phyloP scores from a whole-genome alignment of 2,113 vertebrate species.

The Ctenodactylus gundi region DNA sequence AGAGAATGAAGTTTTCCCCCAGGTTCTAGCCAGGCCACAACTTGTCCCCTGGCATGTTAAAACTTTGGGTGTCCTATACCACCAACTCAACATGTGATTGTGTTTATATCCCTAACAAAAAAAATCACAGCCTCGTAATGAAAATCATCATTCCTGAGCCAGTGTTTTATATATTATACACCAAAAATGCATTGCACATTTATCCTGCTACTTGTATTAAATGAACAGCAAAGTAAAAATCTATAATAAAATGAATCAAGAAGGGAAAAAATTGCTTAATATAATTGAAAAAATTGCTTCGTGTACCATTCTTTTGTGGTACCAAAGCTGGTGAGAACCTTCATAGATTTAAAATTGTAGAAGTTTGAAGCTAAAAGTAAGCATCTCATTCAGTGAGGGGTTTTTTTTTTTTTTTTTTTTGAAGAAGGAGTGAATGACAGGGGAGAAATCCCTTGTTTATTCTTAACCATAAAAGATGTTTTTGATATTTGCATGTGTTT shows the following conservation, averaged over 20 bases:
- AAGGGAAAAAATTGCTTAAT: constrained; percentile 61
- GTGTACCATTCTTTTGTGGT: constrained; percentile 72
- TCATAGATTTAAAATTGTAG: constrained; percentile 78
- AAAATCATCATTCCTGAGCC: constrained; percentile 74
- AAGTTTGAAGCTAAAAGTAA: constrained; percentile 81
- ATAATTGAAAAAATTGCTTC: constrained; percentile 75
- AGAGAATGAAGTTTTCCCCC: constrained; percentile 40
- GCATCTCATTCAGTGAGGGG: constrained; percentile 65
- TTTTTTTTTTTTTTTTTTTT: too few species aligned
- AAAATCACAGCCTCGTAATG: constrained; percentile 43
- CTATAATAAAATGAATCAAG: constrained; percentile 70
- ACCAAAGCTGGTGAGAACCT: constrained; percentile 73
- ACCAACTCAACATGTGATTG: constrained; percentile 39
- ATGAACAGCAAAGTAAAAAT: constrained; percentile 75
- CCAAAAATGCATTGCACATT: constrained; percentile 64
- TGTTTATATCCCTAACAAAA: constrained; percentile 61
- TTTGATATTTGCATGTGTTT: constrained; percentile 69
- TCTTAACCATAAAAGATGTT: constrained; percentile 72
- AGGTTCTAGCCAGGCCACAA: background rate
- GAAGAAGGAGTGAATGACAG: constrained; percentile 58
- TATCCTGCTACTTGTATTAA: constrained; percentile 59
- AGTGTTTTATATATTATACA: constrained; percentile 60
- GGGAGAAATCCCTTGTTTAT: constrained; percentile 78
- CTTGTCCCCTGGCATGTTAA: background rate
- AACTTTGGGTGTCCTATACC: constrained; percentile 20